Conservation (phyloP, 2,888 invertebrate species). For the Acholoe squamosa region DNA sequence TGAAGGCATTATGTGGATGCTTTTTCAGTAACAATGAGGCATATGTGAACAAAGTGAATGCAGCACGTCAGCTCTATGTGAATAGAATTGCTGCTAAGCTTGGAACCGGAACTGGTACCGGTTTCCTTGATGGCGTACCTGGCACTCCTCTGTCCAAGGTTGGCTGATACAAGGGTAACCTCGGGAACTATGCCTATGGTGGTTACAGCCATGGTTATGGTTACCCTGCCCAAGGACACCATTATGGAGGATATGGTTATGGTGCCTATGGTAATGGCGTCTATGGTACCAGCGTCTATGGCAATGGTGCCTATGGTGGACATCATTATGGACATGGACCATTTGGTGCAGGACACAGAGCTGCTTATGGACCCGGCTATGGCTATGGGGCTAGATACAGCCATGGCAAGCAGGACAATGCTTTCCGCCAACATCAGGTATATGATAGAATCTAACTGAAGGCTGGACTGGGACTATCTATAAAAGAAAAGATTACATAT, state of each 20-base stretch:
- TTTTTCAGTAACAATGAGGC: constrained; percentile 48
- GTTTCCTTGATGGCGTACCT: constrained; percentile 17
- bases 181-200: background rate
- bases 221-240: background rate
- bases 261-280: background rate
- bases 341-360: background rate
- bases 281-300: background rate
- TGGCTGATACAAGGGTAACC: background rate
- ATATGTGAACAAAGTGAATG: background rate
- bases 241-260: background rate
- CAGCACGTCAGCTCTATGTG: constrained; percentile 19
- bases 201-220: background rate
- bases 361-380: background rate
- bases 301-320: background rate
- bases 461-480: too few species aligned
- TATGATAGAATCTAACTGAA: too few species aligned
- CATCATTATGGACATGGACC: too few species aligned
- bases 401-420: background rate
- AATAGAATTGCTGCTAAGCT: background rate
- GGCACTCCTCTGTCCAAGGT: background rate
- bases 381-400: background rate
- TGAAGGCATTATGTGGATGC: too few species aligned
- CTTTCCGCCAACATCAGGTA: constrained; percentile 2
- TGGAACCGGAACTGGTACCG: constrained; percentile 29
- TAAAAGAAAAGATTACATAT: too few species aligned